These are phyloP conservation scores for Atlantisia rogersi DNA, from an alignment of 2,113 vertebrate genomes.

Conservation along the genomic window DNA sequence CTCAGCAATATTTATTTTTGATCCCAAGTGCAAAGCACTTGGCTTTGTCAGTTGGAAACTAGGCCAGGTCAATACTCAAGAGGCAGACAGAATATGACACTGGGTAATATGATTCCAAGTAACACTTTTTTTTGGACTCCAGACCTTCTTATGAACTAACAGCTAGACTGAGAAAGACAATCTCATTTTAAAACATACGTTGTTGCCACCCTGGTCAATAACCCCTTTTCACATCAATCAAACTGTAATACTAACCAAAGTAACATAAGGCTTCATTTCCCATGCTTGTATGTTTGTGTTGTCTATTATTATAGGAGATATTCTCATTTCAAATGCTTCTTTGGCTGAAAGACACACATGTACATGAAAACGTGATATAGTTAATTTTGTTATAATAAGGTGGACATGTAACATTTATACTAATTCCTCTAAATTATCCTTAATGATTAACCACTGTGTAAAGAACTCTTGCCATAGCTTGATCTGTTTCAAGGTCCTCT, in stretches of 20 bases:
- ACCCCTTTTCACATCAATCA: not conserved
- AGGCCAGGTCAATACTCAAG: not conserved
- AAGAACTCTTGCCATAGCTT: not conserved
- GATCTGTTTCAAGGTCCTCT: not conserved
- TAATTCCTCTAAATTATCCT: not conserved
- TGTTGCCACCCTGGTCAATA: not conserved
- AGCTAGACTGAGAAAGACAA: not conserved
- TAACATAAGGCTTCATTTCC: slow-evolving; percentile 98
- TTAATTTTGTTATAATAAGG: not conserved
- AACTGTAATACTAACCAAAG: slow-evolving; percentile 84
- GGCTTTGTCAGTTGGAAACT: not conserved
- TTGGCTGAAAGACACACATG: slow-evolving; percentile 82
- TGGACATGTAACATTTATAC: not conserved
- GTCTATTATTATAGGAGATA: slow-evolving; percentile 94
- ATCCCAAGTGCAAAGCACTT: not conserved
- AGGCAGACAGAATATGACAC: not conserved
- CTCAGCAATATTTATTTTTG: not conserved
- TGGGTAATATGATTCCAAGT: not conserved
- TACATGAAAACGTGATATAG: not conserved
- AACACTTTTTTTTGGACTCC: not conserved
- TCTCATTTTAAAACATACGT: not conserved
- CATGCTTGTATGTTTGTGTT: slow-evolving; percentile 96
- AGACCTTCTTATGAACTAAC: not conserved
- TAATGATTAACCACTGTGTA: not conserved
- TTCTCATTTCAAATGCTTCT: slow-evolving; percentile 87